A percentile compares a stretch with the other conserved stretches of the same genome.
Conservation (phyloP, 2,888 invertebrate genomes). For the Caprella mutica region DNA sequence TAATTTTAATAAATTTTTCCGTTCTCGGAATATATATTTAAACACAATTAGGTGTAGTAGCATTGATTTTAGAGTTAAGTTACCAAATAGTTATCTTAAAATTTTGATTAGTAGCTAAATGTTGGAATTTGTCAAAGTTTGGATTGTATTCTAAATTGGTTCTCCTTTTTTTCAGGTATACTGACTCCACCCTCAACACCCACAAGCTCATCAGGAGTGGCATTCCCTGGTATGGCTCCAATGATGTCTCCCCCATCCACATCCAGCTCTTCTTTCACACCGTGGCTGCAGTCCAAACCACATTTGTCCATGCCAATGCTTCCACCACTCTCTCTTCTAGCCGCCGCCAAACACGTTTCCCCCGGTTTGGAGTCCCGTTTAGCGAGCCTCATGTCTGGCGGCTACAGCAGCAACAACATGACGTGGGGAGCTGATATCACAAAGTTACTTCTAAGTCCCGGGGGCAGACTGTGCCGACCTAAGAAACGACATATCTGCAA, state of each 20-base stretch:
- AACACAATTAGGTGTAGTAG: too few relatives aligned
- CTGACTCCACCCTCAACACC: constrained; percentile 18
- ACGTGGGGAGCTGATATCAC: constrained; percentile 16
- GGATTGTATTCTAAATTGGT: too few relatives aligned
- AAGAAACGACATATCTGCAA: constrained; percentile 47
- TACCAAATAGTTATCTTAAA: too few relatives aligned
- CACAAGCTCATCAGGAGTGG: constrained; percentile 8
- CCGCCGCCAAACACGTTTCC: constrained; percentile 8
- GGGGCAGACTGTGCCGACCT: constrained; percentile 29
- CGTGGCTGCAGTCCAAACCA: neutral
- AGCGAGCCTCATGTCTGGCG: constrained; percentile 9
- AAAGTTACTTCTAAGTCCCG: constrained; percentile 21
- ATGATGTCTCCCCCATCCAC: neutral
- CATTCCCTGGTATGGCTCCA: constrained; percentile 2
- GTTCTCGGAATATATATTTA: too few relatives aligned
- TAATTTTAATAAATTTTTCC: too few relatives aligned
- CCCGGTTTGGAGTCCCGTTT: constrained; percentile 8
- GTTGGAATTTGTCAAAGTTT: too few relatives aligned
- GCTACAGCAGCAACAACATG: constrained; percentile 1
- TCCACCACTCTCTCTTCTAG: constrained; percentile 2
- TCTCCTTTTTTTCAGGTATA: constrained; percentile 6
- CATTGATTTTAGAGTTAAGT: too few relatives aligned
- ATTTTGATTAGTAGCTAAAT: too few relatives aligned
- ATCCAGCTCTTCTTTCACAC: constrained; percentile 9
- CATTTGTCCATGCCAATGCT: constrained; percentile 11